Base-by-base conservation (phyloP, 2,113 vertebrate genomes). In the Otolemur garnettii region DNA sequence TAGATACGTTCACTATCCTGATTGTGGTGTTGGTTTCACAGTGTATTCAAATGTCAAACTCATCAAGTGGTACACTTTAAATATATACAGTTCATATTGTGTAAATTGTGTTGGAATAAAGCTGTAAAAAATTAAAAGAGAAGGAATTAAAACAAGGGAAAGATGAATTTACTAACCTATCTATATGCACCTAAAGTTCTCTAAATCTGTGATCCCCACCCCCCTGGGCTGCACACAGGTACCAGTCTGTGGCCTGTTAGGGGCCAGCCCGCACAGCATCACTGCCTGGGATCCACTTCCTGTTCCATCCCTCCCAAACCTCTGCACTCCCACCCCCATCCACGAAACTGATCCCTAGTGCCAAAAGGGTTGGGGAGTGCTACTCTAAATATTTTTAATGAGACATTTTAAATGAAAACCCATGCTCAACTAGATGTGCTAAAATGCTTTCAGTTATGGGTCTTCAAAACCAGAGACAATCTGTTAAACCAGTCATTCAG, bases 341-440 rank as follows among this genome's bases (percentile, higher is more conserved):
- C 45, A 50, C 8, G 45, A 50, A 50, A 50, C 45, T 50, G 45
- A 50, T 50, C 45, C 45, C 45, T 50, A 7, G 45, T 50, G 45
- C 45, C 45, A 50, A 50, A 50, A 50, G 45, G 45, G 10, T 50
- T 50, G 45, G 45, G 45, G 45, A 50, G 45, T 50, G 45, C 45
- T 50, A 7, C 45, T 50, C 7, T 50, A 50, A 50, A 50, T 50
- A 50, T 50, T 50, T 50, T 50, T 50, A 50, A 50, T 50, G 45
- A 50, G 10, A 60, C 75, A 91, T 85, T 93, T 69, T 50, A 95
- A 93, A 68, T 69, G 7, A 81, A 93, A 93, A 77, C 62, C 28
- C 42, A 66, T 66, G 13, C 12, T 71, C 79, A 30, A 81, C 38
- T 77, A 57, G 60, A 35, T 89, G 33, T 78, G 12, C 2, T 77